A percentile compares a stretch with the other conserved stretches of the same genome.
Conservation (phyloP, 1,140 invertebrate species). For the Nasonia longicornis region DNA sequence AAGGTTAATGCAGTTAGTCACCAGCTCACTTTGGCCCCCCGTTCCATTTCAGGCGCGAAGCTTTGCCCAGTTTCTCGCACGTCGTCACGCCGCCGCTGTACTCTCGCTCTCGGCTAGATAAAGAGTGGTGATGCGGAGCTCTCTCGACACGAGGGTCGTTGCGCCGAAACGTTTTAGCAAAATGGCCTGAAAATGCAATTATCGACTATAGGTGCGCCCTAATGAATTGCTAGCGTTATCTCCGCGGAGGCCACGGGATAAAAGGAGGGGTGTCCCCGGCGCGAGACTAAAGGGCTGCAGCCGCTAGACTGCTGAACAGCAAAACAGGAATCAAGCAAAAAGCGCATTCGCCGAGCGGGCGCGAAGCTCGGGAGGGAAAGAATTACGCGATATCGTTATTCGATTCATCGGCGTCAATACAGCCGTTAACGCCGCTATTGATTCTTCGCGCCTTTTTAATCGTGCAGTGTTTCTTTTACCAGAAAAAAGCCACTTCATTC, state of each 20-base stretch:
- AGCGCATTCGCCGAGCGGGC: neutral
- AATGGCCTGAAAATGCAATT: conserved; percentile 1
- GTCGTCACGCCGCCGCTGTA: neutral
- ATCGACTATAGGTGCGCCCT: neutral
- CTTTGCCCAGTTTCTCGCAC: neutral
- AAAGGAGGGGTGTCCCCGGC: neutral
- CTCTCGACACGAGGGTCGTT: neutral
- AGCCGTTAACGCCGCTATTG: too few species aligned
- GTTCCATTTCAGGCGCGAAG: neutral
- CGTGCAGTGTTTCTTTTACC: too few species aligned
- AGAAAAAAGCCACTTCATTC: too few species aligned
- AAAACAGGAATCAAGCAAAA: neutral
- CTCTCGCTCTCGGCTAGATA: neutral
- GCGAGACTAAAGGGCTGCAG: neutral
- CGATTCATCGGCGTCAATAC: too few species aligned
- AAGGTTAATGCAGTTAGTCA: neutral
- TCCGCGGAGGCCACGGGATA: neutral
- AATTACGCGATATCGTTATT: too few species aligned
- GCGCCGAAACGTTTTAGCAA: neutral
- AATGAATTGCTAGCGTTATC: conserved; percentile 1
- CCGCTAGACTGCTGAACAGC: neutral
- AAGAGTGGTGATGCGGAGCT: neutral
- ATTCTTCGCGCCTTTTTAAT: too few species aligned
- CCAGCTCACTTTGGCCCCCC: neutral
- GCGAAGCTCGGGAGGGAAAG: too few species aligned